A percentile compares a stretch with the other conserved stretches of the same genome.
Evolutionary conservation across 2,113 vertebrate species (phyloP).

Genomic region (Microcebus lehilahytsara): DNA sequence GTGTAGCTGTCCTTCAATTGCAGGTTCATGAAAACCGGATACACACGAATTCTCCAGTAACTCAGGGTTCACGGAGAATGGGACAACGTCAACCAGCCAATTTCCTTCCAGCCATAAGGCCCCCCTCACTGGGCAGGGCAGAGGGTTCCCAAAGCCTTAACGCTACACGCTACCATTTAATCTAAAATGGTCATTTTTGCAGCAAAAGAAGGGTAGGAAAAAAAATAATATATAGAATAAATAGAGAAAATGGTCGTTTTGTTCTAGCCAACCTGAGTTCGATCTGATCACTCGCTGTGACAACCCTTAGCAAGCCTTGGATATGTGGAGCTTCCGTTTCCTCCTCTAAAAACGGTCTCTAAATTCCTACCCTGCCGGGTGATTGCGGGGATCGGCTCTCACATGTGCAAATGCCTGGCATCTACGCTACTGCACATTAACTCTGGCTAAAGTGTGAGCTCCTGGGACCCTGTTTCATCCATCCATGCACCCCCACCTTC

Average conservation of each 20-base stretch:
- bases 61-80: neutral
- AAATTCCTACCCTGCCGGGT: neutral
- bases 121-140: neutral
- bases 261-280: neutral
- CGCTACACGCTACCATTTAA: neutral
- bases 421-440: rapidly evolving
- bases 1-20: neutral
- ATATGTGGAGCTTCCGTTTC: neutral
- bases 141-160: neutral
- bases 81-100: neutral
- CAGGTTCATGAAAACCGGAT: neutral
- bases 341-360: neutral
- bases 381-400: neutral
- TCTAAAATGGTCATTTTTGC: neutral
- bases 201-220: no score
- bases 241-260: neutral
- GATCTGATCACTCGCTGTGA: neutral
- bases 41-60: neutral
- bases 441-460: neutral
- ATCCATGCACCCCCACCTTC: neutral
- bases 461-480: neutral
- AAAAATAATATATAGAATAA: no score
- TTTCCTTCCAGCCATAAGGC: neutral
- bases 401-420: neutral
- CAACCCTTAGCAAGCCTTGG: neutral